phyloP scores from a whole-genome alignment of 1,140 invertebrate genomes.

The Heterodera carotae region DNA sequence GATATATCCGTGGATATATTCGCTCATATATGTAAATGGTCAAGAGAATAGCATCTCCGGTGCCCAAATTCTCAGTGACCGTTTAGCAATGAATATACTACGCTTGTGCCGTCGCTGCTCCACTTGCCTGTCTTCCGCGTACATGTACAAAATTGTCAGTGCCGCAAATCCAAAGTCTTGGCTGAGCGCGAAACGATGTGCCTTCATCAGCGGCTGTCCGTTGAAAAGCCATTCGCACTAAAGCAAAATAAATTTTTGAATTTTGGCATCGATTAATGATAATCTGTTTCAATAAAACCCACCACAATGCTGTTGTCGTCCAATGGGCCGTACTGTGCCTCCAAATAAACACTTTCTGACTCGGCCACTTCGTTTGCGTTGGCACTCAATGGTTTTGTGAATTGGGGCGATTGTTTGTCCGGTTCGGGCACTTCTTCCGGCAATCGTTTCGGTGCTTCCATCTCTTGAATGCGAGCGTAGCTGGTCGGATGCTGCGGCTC shows the following conservation, averaged over 20 bases:
- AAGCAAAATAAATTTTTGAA: conserved; percentile 32
- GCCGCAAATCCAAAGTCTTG: conserved; percentile 95
- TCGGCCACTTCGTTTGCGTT: conserved; percentile 73
- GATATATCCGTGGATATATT: too few species aligned
- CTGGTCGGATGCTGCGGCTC: conserved; percentile 83
- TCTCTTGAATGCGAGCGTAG: conserved; percentile 81
- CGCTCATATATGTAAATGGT: too few species aligned
- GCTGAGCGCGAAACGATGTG: conserved; percentile 57
- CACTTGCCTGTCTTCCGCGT: conserved; percentile 86
- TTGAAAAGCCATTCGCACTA: conserved; percentile 64
- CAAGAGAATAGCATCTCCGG: too few species aligned
- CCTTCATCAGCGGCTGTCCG: conserved; percentile 59
- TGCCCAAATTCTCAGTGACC: too few species aligned
- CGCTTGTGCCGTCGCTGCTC: too few species aligned
- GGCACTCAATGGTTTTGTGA: conserved; percentile 56
- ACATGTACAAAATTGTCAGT: conserved; percentile 87
- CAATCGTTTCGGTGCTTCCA: conserved; percentile 79
- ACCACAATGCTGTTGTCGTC: conserved; percentile 89
- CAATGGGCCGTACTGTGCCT: conserved; percentile 82
- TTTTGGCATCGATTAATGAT: conserved; percentile 7
- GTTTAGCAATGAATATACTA: too few species aligned
- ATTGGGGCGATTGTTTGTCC: conserved; percentile 53
- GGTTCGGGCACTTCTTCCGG: conserved; percentile 71
- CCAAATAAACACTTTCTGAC: conserved; percentile 87
- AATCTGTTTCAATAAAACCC: conserved; percentile 71